A percentile compares a stretch with the other conserved stretches of the same genome.
These are phyloP conservation scores for Pteropus alecto DNA, from an alignment of 2,113 vertebrate species.

Conservation along the genomic window DNA sequence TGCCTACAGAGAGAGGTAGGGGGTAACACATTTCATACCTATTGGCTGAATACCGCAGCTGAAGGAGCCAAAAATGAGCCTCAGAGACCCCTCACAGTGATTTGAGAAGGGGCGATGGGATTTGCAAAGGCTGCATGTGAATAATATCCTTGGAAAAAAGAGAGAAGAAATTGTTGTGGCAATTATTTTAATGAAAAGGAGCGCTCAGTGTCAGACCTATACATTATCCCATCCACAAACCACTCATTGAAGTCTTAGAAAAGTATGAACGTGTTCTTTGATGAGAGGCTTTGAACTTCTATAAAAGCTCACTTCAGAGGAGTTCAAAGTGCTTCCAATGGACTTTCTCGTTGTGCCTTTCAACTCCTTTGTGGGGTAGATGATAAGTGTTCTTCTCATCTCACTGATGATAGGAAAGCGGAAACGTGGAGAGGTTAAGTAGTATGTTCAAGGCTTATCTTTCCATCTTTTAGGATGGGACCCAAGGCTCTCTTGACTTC, in stretches of 20 bases:
- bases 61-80: not conserved
- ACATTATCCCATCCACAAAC: not conserved
- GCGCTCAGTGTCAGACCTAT: not conserved
- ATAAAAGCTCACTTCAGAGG: slow-evolving; percentile 50
- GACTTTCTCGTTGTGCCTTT: slow-evolving; percentile 52
- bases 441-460: not conserved
- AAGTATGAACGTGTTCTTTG: slow-evolving; percentile 21
- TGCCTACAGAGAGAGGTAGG: not conserved
- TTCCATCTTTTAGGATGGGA: not conserved
- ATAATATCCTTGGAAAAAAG: not conserved
- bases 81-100: slow-evolving; percentile 20
- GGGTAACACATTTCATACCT: not conserved
- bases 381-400: slow-evolving; percentile 17
- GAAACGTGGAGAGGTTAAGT: slow-evolving; percentile 13
- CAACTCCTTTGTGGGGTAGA: slow-evolving; percentile 12
- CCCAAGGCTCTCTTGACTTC: not conserved
- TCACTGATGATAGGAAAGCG: not conserved
- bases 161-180: not conserved
- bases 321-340: slow-evolving; percentile 54
- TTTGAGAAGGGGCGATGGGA: not conserved
- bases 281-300: slow-evolving; percentile 59
- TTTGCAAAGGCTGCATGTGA: not conserved
- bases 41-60: fast-evolving
- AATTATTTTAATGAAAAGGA: slow-evolving; percentile 68
- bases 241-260: slow-evolving; percentile 25